Percentiles rank a stretch among this genome's conserved stretches.
These are phyloP conservation scores for Phylloscopus collybita DNA, from an alignment of 2,797 vertebrate genomes.

Conservation along the genomic window DNA sequence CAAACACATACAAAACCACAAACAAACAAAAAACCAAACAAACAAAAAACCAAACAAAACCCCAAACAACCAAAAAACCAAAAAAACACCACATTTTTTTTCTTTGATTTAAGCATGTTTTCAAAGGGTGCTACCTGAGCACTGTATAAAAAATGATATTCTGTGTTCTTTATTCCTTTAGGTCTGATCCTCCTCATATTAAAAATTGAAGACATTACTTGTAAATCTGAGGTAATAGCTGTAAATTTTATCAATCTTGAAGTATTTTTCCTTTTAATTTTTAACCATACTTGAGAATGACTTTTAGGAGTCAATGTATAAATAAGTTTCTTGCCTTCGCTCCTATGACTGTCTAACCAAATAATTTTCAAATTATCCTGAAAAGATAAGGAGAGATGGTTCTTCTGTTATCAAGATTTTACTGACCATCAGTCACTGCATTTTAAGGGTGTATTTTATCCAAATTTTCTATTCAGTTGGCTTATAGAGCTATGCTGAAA, in stretches of 20 bases:
- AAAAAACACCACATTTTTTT: rapidly evolving
- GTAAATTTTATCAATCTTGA: background rate
- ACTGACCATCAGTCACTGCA: slow-evolving; percentile 57
- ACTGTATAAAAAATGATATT: background rate
- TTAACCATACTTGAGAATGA: background rate
- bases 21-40: no score
- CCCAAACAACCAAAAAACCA: background rate
- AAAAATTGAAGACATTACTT: background rate
- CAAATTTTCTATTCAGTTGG: slow-evolving; percentile 56
- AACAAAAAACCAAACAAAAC: no score
- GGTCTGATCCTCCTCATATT: background rate
- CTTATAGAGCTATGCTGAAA: slow-evolving; percentile 61
- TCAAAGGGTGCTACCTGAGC: background rate
- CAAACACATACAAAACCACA: no score
- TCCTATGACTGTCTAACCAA: background rate
- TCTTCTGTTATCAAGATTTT: background rate
- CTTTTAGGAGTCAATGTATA: background rate
- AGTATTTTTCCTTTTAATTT: background rate
- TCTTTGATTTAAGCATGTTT: background rate
- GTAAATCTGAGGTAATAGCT: background rate
- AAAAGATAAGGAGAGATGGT: slow-evolving; percentile 40
- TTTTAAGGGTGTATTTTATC: slow-evolving; percentile 56
- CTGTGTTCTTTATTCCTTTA: background rate
- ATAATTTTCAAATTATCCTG: background rate
- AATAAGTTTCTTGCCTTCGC: background rate